A percentile compares a stretch with the other conserved stretches of the same genome.
phyloP scores from a whole-genome alignment of 2,888 invertebrate genomes.

The Oasisia sp. region DNA sequence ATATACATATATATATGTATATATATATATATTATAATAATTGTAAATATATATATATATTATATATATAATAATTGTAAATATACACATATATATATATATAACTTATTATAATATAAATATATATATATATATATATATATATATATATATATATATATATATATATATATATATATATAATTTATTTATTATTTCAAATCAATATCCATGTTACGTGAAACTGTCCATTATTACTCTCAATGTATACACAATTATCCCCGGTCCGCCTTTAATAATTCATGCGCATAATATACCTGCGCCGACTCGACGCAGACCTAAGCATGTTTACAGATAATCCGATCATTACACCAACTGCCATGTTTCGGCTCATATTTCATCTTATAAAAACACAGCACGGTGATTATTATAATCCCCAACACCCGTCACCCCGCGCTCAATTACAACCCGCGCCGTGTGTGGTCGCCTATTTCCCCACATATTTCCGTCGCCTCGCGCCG shows the following conservation, averaged over 20 bases:
- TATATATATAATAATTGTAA: too few relatives aligned
- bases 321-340: not conserved
- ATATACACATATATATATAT: too few relatives aligned
- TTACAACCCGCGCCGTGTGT: not conserved
- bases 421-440: not conserved
- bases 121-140: too few relatives aligned
- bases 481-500: not conserved
- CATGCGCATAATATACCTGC: not conserved
- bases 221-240: not conserved
- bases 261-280: not conserved
- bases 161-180: too few relatives aligned
- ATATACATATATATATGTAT: too few relatives aligned
- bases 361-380: not conserved
- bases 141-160: too few relatives aligned
- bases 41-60: too few relatives aligned
- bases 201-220: not conserved
- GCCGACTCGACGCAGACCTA: not conserved
- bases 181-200: not conserved
- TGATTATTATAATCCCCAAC: not conserved
- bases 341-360: not conserved
- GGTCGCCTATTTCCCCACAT: not conserved
- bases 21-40: too few relatives aligned
- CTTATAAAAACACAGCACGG: not conserved
- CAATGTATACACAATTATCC: not conserved
- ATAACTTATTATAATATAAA: too few relatives aligned